Base-by-base conservation (phyloP, 2,888 invertebrate species). In the Bombyx huttoni region DNA sequence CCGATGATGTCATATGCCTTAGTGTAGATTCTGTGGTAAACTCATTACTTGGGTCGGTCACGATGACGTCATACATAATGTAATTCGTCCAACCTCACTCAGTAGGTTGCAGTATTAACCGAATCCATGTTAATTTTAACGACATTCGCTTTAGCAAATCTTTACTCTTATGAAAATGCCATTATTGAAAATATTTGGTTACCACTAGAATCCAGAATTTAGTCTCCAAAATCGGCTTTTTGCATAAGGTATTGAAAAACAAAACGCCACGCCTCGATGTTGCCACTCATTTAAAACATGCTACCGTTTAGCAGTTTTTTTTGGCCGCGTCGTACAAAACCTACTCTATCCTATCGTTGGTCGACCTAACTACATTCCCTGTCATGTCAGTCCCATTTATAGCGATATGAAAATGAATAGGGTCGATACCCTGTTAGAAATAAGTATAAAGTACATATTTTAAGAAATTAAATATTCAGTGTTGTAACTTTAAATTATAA, bases 301-400 rank as follows among this genome's bases (percentile, higher is more conserved):
- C 40, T 40, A 40, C 40, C 40, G 7, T 40, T 40, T 40, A 40
- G 8, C 7, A 40, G 8, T 40, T 10, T 10, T 10, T 40, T 8
- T 10, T 40, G 12, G 75, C 79, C 77, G 61, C 64, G 67, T 70
- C 81, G 65, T 87, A 87, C 74, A 87, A 87, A 86, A 84, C 81
- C 75, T 84, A 85, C 68, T 68, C 66, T 82, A 81, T 62, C 70
- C 74, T 71, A 50, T 63, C 67, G 71, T 68, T 70, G 72, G 69
- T 70, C 77, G 67, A 67, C 70, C 73, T 81, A 82, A 61, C 74
- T 80, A 76, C 70, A 65, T 10, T 83, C 84, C 84, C 83, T 85
- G 84, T 84, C 80, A 71, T 77, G 69, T 84, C 86, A 85, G 81
- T 84, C 76, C 84, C 73, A 40, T 75, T 70, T 62, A 62, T 63